Evolutionary conservation across 2,797 vertebrate genomes (phyloP).

Genomic region (Gambusia yucatana): DNA sequence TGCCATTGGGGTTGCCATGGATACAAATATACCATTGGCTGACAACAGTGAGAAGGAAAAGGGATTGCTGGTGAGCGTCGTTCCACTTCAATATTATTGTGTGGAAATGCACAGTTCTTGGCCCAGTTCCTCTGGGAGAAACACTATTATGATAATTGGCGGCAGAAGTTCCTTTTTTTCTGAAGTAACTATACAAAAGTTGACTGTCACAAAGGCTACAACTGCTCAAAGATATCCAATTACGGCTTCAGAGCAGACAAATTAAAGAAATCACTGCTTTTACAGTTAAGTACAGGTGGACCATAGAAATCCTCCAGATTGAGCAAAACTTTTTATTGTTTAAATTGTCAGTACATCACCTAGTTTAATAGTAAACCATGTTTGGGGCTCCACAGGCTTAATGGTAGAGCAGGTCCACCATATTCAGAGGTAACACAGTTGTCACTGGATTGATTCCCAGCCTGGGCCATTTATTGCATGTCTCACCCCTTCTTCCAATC

Average conservation of each 20-base stretch:
- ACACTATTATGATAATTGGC: constrained; percentile 36
- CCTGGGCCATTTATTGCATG: neutral
- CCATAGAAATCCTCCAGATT: neutral
- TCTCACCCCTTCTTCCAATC: neutral
- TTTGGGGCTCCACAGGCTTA: neutral
- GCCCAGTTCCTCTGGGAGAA: constrained; percentile 20
- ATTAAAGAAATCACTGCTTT: constrained; percentile 5
- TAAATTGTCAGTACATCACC: constrained; percentile 22
- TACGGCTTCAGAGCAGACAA: constrained; percentile 23
- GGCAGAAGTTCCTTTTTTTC: constrained; percentile 27
- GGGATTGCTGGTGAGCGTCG: constrained; percentile 5
- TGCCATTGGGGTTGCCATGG: constrained; percentile 64
- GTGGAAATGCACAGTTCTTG: constrained; percentile 17
- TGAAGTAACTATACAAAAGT: constrained; percentile 32
- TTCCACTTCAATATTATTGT: constrained; percentile 25
- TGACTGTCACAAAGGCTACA: constrained; percentile 16
- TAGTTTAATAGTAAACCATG: constrained; percentile 7
- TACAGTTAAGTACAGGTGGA: neutral
- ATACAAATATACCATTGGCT: constrained; percentile 52
- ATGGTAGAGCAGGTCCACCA: neutral
- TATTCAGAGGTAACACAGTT: neutral
- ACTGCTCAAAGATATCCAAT: constrained; percentile 44
- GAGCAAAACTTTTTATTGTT: constrained; percentile 1
- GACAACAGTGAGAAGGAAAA: neutral
- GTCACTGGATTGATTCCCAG: neutral